Percentiles rank a stretch among this genome's conserved stretches.
Evolutionary conservation across 1,140 invertebrate genomes (phyloP).

Genomic region (Magallana angulata): DNA sequence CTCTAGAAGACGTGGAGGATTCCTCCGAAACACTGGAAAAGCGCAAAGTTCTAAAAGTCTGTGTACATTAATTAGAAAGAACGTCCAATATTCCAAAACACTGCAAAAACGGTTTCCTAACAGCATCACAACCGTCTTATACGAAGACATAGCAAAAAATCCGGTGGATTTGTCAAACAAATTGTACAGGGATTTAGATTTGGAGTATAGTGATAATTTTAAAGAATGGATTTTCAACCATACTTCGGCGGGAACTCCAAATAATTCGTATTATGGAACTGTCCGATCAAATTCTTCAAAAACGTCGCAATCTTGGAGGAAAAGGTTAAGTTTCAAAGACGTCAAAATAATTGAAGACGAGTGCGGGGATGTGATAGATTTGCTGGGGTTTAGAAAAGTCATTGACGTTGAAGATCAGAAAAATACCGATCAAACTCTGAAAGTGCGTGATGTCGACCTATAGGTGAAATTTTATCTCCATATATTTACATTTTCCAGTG

Average conservation of each 20-base stretch:
- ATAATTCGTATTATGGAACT: conserved; percentile 43
- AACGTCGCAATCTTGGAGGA: conserved; percentile 46
- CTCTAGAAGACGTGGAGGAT: conserved; percentile 44
- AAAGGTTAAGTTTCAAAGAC: neutral
- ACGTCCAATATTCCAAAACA: conserved; percentile 13
- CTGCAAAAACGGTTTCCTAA: conserved; percentile 43
- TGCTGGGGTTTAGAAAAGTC: neutral
- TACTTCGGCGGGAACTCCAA: conserved; percentile 31
- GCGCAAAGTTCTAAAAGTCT: conserved; percentile 3
- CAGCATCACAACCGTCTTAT: conserved; percentile 51
- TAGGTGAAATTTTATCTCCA: neutral
- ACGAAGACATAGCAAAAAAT: conserved; percentile 47
- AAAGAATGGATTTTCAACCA: conserved; percentile 42
- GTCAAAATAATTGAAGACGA: conserved; percentile 42
- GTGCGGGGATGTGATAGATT: neutral
- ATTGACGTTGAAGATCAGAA: neutral
- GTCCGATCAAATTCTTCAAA: conserved; percentile 43
- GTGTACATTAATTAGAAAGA: conserved; percentile 35
- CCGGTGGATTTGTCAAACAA: conserved; percentile 38
- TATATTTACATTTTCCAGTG: too few relatives aligned
- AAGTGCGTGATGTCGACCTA: neutral
- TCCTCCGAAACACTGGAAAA: conserved; percentile 21
- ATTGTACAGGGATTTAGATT: conserved; percentile 47
- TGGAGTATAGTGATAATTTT: conserved; percentile 31
- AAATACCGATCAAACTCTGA: conserved; percentile 2